Evolutionary conservation across 2,888 invertebrate genomes (phyloP).

Genomic region (Drosophila demipolita): DNA sequence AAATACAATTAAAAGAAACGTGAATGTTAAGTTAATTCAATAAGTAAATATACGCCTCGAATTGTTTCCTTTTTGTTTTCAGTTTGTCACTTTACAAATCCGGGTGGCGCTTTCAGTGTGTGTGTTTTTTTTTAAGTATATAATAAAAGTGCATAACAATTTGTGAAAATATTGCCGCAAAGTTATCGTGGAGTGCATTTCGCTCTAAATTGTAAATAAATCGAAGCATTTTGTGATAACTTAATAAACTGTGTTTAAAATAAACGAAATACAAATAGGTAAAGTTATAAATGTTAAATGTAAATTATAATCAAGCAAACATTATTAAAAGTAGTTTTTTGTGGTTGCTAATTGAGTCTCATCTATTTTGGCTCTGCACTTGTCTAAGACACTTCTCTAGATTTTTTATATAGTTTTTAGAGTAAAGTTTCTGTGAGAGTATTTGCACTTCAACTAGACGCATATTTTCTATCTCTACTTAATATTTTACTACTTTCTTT

Average conservation of each 20-base stretch:
- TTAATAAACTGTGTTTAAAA: constrained; percentile 1
- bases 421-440: background rate
- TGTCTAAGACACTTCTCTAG: background rate
- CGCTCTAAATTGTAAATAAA: background rate
- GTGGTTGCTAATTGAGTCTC: no score
- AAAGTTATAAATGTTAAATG: background rate
- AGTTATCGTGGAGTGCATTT: constrained; percentile 37
- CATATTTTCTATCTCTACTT: background rate
- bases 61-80: constrained; percentile 28
- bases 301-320: background rate
- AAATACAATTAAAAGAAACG: constrained; percentile 27
- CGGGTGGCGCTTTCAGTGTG: background rate
- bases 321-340: background rate
- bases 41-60: constrained; percentile 35
- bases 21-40: constrained; percentile 50
- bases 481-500: constrained; percentile 24
- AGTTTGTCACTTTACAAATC: constrained; percentile 39
- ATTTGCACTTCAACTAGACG: background rate
- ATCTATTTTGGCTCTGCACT: background rate
- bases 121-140: constrained; percentile 42
- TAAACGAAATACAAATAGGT: constrained; percentile 3
- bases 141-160: constrained; percentile 45
- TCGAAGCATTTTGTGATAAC: background rate
- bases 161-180: constrained; percentile 36
- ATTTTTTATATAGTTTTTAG: background rate